A percentile compares a stretch with the other conserved stretches of the same genome.
Evolutionary conservation across 2,113 vertebrate genomes (phyloP).

Genomic region (Mesocricetus auratus): DNA sequence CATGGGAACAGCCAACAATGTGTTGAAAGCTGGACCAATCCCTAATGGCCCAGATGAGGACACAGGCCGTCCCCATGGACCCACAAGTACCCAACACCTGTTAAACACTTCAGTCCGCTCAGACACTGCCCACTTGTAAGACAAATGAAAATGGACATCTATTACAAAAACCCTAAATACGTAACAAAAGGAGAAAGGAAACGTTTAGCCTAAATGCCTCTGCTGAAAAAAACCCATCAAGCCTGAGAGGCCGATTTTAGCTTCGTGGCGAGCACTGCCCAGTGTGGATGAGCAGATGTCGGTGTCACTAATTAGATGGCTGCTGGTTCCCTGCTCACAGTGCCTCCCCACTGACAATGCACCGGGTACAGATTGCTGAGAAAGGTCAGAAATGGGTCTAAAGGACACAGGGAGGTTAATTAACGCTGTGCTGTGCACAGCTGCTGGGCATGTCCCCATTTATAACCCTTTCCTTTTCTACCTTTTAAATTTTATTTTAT

Average conservation of each 20-base stretch:
- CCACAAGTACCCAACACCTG: fast-evolving
- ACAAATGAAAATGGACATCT: background rate
- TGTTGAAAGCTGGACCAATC: background rate
- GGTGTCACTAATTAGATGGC: background rate
- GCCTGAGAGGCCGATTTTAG: background rate
- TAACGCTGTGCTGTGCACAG: background rate
- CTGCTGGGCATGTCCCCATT: background rate
- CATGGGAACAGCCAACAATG: fast-evolving
- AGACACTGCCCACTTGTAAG: background rate
- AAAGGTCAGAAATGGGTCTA: background rate
- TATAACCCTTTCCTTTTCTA: background rate
- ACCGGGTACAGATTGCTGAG: background rate
- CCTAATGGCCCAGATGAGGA: fast-evolving
- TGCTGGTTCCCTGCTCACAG: background rate
- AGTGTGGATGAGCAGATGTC: background rate
- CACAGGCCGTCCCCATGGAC: fast-evolving
- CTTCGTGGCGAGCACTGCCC: background rate
- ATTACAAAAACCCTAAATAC: background rate
- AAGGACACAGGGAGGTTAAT: background rate
- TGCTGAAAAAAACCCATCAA: background rate
- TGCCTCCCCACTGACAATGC: fast-evolving
- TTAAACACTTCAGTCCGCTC: background rate
- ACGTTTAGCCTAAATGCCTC: background rate
- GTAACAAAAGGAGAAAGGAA: background rate
- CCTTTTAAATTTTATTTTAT: background rate